phyloP scores from a whole-genome alignment of 1,140 invertebrate species.

The Globodera rostochiensis region DNA sequence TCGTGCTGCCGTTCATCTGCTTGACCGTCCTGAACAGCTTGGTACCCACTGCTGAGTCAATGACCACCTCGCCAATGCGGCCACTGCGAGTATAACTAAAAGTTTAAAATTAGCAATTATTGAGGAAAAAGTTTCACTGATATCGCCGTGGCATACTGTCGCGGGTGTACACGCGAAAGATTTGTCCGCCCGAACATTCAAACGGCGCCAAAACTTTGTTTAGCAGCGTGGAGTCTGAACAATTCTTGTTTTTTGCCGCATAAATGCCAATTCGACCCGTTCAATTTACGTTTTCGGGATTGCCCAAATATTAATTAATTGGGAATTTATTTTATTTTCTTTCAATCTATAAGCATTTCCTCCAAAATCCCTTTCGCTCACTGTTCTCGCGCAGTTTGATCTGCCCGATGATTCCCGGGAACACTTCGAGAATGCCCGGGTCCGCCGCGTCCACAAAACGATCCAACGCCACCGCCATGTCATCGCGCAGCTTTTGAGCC shows the following conservation, averaged over 20 bases:
- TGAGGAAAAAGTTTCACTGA: not conserved
- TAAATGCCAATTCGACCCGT: too few species aligned
- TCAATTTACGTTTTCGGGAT: not conserved
- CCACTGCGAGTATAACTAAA: conserved; percentile 15
- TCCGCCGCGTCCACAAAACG: conserved; percentile 30
- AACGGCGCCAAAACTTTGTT: conserved; percentile 20
- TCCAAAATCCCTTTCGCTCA: conserved; percentile 1
- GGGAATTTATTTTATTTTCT: not conserved
- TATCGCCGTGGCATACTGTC: conserved; percentile 27
- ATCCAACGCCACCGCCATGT: conserved; percentile 32
- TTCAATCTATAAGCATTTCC: not conserved
- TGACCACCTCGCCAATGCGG: conserved; percentile 33
- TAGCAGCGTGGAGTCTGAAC: conserved; percentile 7
- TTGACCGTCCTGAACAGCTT: not conserved
- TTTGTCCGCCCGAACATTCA: conserved; percentile 24
- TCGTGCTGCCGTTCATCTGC: conserved; percentile 20
- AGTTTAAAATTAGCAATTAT: too few species aligned
- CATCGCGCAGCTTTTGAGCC: conserved; percentile 37
- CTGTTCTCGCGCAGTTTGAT: conserved; percentile 42
- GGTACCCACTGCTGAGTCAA: conserved; percentile 20
- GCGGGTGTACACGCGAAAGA: conserved; percentile 25
- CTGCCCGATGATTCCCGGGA: conserved; percentile 35
- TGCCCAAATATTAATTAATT: not conserved
- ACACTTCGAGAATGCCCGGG: conserved; percentile 13
- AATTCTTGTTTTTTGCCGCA: not conserved